Conservation (phyloP, 2,113 vertebrate species). For the Apodemus sylvaticus region DNA sequence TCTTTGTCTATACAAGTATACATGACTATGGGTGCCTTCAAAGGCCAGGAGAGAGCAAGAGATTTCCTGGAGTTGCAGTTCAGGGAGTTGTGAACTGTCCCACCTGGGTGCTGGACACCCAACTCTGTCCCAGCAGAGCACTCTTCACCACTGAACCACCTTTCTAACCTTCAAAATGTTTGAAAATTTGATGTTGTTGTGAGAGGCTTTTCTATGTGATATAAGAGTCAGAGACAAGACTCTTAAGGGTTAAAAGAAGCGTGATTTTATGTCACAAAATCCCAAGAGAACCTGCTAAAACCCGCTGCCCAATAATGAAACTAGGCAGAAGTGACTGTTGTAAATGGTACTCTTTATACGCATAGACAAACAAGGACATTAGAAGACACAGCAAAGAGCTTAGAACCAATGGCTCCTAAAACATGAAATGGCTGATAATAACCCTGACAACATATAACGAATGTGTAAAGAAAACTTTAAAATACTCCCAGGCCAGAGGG, state of each 20-base stretch:
- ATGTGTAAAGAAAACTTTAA: constrained; percentile 21
- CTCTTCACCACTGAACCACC: not conserved
- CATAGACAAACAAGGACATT: not conserved
- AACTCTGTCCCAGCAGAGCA: not conserved
- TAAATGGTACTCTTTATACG: not conserved
- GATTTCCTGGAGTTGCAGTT: not conserved
- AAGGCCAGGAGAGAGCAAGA: not conserved
- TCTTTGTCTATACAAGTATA: not conserved
- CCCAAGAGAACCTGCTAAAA: not conserved
- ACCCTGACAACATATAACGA: not conserved
- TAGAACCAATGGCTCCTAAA: constrained; percentile 21
- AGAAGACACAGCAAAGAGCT: not conserved
- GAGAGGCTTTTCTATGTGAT: not conserved
- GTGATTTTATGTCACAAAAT: not conserved
- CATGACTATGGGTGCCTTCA: not conserved
- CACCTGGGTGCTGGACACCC: not conserved
- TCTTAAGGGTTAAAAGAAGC: not conserved
- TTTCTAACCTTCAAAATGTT: not conserved
- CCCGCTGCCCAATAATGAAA: not conserved
- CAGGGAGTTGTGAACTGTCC: not conserved
- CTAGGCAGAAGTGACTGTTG: not conserved
- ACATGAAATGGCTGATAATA: not conserved
- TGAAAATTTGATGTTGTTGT: constrained; percentile 20
- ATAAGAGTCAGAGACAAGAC: constrained; percentile 19
- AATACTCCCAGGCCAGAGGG: not conserved